Percentiles rank a stretch among this genome's conserved stretches.
These are phyloP conservation scores for Coregonus ussuriensis DNA, from an alignment of 2,797 vertebrate species.

Conservation along the genomic window DNA sequence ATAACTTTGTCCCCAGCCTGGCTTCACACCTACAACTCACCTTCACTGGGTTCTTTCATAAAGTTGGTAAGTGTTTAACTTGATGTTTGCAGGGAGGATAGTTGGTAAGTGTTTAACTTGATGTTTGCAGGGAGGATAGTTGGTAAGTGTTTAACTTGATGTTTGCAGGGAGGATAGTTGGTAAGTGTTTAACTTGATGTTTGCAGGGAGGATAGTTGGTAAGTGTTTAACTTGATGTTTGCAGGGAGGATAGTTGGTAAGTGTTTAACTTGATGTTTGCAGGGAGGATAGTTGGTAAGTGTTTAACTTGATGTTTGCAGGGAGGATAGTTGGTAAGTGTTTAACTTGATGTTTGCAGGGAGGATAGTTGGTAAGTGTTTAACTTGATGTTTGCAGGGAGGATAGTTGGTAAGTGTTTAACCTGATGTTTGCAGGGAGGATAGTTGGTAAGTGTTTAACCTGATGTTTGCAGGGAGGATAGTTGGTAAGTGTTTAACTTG, in stretches of 20 bases:
- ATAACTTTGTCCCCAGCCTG: slow-evolving; percentile 71
- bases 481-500: slow-evolving; percentile 79
- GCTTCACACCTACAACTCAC: slow-evolving; percentile 95
- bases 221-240: no score
- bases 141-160: no score
- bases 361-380: slow-evolving; percentile 81
- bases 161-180: slow-evolving; percentile 68
- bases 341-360: no score
- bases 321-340: no score
- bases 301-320: no score
- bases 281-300: not conserved
- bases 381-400: not conserved
- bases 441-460: no score
- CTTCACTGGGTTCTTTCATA: slow-evolving; percentile 98
- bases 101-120: no score
- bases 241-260: slow-evolving; percentile 77
- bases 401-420: no score
- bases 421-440: no score
- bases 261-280: slow-evolving; percentile 46
- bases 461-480: slow-evolving; percentile 25
- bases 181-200: slow-evolving; percentile 71
- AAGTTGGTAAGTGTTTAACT: slow-evolving; percentile 84
- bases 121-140: no score
- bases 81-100: not conserved
- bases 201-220: not conserved